phyloP scores from a whole-genome alignment of 2,797 vertebrate genomes.

The Microcaecilia unicolor region DNA sequence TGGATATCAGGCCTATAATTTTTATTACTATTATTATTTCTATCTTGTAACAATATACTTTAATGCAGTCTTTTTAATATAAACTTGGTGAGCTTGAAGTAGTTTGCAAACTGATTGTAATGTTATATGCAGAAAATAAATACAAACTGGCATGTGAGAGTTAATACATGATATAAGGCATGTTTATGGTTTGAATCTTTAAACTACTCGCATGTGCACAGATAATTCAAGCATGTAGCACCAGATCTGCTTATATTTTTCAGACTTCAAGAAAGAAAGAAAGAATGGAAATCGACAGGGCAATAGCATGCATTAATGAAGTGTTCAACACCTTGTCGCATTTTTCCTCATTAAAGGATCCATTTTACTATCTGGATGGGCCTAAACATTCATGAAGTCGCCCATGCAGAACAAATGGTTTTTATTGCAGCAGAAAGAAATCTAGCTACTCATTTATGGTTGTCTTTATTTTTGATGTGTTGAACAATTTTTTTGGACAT shows the following conservation, averaged over 20 bases:
- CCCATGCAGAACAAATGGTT: conserved; percentile 38
- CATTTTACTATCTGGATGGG: conserved; percentile 32
- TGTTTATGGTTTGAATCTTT: background rate
- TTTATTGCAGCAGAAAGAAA: conserved; percentile 16
- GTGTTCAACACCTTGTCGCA: no score
- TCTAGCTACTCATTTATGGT: conserved; percentile 15
- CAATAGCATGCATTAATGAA: conserved; percentile 25
- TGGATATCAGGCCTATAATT: no score
- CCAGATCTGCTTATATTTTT: conserved; percentile 13
- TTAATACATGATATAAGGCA: no score
- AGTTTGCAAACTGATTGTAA: no score
- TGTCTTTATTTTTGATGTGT: background rate
- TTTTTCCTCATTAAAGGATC: conserved; percentile 37
- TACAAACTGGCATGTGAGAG: no score
- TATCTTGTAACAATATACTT: no score
- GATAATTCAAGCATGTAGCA: conserved; percentile 8
- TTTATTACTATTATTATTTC: no score
- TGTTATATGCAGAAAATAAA: no score
- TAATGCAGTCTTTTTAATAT: no score
- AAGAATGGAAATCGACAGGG: conserved; percentile 18
- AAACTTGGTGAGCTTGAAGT: no score
- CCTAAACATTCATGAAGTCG: conserved; percentile 32
- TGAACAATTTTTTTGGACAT: background rate
- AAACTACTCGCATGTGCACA: background rate
- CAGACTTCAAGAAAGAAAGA: conserved; percentile 27